Conservation (phyloP, 2,113 vertebrate genomes). For the Hippoglossus stenolepis region DNA sequence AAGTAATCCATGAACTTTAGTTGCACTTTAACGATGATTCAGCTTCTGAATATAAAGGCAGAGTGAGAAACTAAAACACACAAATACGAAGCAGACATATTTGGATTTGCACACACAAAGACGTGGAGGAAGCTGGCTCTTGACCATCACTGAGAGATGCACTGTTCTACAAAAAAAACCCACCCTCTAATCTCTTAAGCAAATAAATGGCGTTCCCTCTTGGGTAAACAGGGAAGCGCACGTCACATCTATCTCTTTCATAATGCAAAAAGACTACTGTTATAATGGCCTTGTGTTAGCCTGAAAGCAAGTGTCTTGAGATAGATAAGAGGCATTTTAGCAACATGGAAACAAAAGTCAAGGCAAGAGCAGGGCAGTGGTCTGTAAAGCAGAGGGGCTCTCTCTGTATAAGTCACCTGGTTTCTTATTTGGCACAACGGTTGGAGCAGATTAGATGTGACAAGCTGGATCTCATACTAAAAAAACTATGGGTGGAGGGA, state of each 20-base stretch:
- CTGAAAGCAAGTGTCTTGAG: constrained; percentile 66
- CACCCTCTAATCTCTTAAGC: constrained; percentile 30
- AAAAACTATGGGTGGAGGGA: not conserved
- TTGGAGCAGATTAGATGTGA: constrained; percentile 58
- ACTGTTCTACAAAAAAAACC: constrained; percentile 3
- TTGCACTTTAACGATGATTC: constrained; percentile 24
- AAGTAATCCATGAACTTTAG: constrained; percentile 4
- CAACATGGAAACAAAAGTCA: constrained; percentile 19
- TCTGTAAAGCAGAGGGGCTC: constrained; percentile 32
- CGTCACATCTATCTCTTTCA: constrained; percentile 68
- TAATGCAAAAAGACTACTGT: constrained; percentile 64
- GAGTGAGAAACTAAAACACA: not conserved
- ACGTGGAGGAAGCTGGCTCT: constrained; percentile 32
- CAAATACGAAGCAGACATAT: constrained; percentile 11
- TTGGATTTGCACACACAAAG: constrained; percentile 22
- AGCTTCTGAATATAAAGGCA: constrained; percentile 12
- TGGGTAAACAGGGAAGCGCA: constrained; percentile 46
- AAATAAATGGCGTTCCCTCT: constrained; percentile 62
- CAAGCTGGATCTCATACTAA: constrained; percentile 38
- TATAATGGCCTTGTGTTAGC: constrained; percentile 58
- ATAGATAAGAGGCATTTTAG: constrained; percentile 60
- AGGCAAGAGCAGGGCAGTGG: constrained; percentile 36
- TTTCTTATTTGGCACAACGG: constrained; percentile 44
- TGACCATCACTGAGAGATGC: constrained; percentile 22
- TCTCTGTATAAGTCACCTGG: constrained; percentile 56